Evolutionary conservation across 2,113 vertebrate species (phyloP), one percentile per base, ranked within the genome.

Genomic region (Ibidorhyncha struthersii): DNA sequence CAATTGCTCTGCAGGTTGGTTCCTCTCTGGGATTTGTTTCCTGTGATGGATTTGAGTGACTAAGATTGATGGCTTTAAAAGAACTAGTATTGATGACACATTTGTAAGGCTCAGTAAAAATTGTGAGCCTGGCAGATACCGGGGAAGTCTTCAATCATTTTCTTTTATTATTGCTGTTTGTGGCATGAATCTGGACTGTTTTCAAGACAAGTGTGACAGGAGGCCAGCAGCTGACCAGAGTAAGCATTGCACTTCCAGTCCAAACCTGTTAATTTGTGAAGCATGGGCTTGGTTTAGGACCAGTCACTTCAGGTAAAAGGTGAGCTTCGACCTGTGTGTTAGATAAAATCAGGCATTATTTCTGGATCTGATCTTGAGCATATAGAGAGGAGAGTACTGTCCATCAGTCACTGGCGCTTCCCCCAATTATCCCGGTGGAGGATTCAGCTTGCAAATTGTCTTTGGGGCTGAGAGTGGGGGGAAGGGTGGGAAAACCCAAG

Each of bases 81-180:
- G 82, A 96, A 76, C 87, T 88, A 25, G 82, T 88, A 96, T 93
- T 95, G 95, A 97, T 95, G 97, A 82, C 86, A 94, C 47, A 49
- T 97, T 97, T 93, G 90, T 94, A 93, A 96, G 84, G 82, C 92
- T 97, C 94, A 41, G 18, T 86, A 89, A 69, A 93, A 97, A 86
- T 61, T 32, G 88, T 40, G 83, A 97, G 96, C 95, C 88, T 94
- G 94, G 96, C 95, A 97, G 93, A 65, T 93, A 26, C 71, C 69
- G 77, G 67, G 56, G 73, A 93, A 95, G 87, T 66, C 90, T 93
- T 95, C 79, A 47, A 22, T 61, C 43, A 23, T 94, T 96, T 95
- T 53, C 32, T 50, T 77, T 52, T 26, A 2, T 43, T 78, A 1
- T 41, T 94, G 61, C 94, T 83, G 66, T 58, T 62, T 73, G 50